Conservation (phyloP, 2,797 vertebrate species). For the Carapus acus region DNA sequence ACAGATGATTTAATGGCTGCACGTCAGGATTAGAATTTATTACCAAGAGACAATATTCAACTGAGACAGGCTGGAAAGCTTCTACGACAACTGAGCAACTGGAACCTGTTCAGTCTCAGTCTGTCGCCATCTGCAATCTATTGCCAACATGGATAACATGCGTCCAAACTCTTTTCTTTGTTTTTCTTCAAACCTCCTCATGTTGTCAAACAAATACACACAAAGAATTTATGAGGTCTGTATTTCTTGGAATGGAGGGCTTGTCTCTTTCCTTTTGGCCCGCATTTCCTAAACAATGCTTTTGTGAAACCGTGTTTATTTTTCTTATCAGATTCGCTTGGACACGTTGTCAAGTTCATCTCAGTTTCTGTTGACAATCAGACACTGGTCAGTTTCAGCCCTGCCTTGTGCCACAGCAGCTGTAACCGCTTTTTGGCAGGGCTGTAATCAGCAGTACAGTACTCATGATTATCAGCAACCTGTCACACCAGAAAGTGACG, state of each 20-base stretch:
- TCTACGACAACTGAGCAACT: neutral
- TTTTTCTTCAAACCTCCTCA: neutral
- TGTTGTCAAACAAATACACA: neutral
- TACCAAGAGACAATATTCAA: neutral
- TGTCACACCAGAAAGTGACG: too few relatives aligned
- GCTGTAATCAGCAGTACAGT: too few relatives aligned
- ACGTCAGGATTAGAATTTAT: too few relatives aligned
- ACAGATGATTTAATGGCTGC: too few relatives aligned
- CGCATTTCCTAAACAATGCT: too few relatives aligned
- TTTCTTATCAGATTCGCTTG: conserved; percentile 1
- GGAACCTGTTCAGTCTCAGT: neutral
- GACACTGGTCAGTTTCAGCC: neutral
- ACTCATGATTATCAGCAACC: too few relatives aligned
- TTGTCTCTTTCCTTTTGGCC: too few relatives aligned
- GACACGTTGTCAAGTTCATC: neutral
- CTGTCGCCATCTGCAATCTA: too few relatives aligned
- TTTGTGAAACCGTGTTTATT: neutral
- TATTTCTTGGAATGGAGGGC: too few relatives aligned
- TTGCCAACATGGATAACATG: conserved; percentile 15
- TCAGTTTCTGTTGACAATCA: neutral
- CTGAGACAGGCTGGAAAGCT: neutral
- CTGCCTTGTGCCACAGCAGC: neutral
- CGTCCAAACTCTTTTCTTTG: neutral
- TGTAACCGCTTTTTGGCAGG: too few relatives aligned
- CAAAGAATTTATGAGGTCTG: too few relatives aligned